These are phyloP conservation scores for Eubasilissa splendida DNA, from an alignment of 2,888 invertebrate species.

Conservation along the genomic window DNA sequence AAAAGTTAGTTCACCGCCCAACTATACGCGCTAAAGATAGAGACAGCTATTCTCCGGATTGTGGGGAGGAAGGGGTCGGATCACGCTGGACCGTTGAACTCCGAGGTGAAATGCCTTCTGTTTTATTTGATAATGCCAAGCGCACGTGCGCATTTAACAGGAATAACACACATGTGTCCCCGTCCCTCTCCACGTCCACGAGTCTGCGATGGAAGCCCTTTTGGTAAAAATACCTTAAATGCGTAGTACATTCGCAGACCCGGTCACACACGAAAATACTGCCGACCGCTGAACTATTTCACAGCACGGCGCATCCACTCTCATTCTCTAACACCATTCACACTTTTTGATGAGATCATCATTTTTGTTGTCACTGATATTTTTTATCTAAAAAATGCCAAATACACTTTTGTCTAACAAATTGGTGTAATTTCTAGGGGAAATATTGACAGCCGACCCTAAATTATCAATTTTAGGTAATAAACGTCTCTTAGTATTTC, in stretches of 20 bases:
- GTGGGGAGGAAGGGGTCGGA: neutral
- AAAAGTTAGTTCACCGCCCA: neutral
- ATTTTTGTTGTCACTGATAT: too few species aligned
- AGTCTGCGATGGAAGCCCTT: neutral
- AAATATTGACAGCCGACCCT: too few species aligned
- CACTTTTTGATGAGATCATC: too few species aligned
- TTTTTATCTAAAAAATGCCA: too few species aligned
- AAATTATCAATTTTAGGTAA: too few species aligned
- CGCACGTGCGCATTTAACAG: constrained; percentile 11
- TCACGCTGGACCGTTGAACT: constrained; percentile 17
- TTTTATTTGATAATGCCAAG: constrained; percentile 22
- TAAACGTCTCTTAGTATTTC: too few species aligned
- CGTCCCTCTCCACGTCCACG: neutral
- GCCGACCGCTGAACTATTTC: too few species aligned
- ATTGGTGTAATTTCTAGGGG: too few species aligned
- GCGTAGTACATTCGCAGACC: neutral
- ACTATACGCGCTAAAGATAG: constrained; percentile 4
- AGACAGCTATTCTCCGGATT: neutral
- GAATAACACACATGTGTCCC: neutral
- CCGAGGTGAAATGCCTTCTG: constrained; percentile 12
- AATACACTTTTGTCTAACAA: too few species aligned
- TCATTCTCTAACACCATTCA: too few species aligned
- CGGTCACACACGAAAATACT: too few species aligned
- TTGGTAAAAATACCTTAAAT: neutral
- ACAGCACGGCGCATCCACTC: too few species aligned